Evolutionary conservation across 2,113 vertebrate genomes (phyloP).

Genomic region (Gavia stellata): DNA sequence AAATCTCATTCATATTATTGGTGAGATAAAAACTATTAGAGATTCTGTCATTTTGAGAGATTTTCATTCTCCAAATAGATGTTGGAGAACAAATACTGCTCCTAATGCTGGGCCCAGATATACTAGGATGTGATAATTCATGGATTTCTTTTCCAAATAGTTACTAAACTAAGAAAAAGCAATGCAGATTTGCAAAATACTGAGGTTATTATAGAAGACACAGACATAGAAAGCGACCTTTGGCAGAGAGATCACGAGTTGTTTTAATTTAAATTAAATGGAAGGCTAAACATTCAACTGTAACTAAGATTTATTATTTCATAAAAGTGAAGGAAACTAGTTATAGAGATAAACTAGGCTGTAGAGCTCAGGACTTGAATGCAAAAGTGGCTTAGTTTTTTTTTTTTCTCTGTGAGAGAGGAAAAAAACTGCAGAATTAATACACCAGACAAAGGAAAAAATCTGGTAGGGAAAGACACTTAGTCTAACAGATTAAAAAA

Average conservation of each 20-base stretch:
- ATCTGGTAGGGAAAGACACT: not conserved
- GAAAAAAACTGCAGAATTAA: not conserved
- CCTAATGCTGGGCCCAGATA: not conserved
- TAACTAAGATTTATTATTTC: conserved; percentile 13
- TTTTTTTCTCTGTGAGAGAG: not conserved
- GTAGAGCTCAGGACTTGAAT: not conserved
- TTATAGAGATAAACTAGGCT: not conserved
- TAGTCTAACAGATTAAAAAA: not conserved
- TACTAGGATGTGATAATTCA: not conserved
- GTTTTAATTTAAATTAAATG: conserved; percentile 29
- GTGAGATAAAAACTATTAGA: conserved; percentile 19
- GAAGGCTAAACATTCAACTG: not conserved
- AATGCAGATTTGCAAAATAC: not conserved
- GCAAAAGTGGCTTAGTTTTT: not conserved
- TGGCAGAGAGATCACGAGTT: not conserved
- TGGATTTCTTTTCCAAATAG: not conserved
- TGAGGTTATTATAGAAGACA: not conserved
- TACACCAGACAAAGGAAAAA: not conserved
- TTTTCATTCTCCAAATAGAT: not conserved
- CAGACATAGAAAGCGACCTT: not conserved
- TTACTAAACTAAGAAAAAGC: conserved; percentile 6
- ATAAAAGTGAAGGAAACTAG: not conserved
- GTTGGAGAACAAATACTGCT: not conserved
- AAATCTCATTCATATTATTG: conserved; percentile 2
- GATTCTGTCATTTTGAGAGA: not conserved